A percentile compares a stretch with the other conserved stretches of the same genome.
Conservation (phyloP, 2,888 invertebrate species). For the Beris morrisii region DNA sequence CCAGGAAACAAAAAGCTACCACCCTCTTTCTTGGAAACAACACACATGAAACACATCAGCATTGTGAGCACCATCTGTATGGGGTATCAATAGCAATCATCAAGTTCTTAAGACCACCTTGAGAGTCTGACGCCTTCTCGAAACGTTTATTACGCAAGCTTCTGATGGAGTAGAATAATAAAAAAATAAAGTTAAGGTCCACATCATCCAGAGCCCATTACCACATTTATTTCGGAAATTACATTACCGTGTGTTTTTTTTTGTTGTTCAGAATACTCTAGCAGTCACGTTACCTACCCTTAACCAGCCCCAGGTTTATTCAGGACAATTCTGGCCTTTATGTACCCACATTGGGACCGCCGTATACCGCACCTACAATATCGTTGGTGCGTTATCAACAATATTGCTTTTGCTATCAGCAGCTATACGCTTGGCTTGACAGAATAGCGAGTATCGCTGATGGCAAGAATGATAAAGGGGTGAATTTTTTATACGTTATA, state of each 20-base stretch:
- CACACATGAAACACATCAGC: too few species aligned
- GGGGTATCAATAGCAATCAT: slow-evolving; percentile 30
- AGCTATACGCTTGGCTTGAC: neutral
- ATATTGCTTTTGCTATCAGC: neutral
- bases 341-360: neutral
- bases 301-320: too few species aligned
- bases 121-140: neutral
- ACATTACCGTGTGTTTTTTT: neutral
- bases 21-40: too few species aligned
- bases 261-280: neutral
- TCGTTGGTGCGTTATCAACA: neutral
- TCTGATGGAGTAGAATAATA: neutral
- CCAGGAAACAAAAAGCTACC: too few species aligned
- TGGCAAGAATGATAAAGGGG: slow-evolving; percentile 4
- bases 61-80: slow-evolving; percentile 19
- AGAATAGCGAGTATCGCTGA: neutral
- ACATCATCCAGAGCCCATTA: slow-evolving; percentile 19
- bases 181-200: slow-evolving; percentile 3
- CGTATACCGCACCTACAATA: neutral
- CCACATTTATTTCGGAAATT: slow-evolving; percentile 1
- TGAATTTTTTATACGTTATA: slow-evolving; percentile 1
- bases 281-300: too few species aligned
- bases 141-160: too few species aligned
- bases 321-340: too few species aligned
- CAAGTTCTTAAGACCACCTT: slow-evolving; percentile 23